Conservation (phyloP, 2,888 invertebrate species). For the Molorchus minor region DNA sequence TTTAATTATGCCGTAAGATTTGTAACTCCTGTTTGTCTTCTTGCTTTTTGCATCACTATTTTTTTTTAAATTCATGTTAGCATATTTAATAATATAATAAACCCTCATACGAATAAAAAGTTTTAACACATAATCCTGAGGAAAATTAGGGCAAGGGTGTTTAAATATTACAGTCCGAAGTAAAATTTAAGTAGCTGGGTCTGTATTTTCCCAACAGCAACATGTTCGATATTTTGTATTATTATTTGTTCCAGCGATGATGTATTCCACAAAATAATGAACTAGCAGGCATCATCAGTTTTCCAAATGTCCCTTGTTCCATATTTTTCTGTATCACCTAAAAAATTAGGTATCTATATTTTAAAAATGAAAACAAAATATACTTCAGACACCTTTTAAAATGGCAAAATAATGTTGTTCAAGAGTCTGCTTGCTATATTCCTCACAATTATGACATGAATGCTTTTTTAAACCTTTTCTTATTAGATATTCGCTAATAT, state of each 20-base stretch:
- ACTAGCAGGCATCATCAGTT: slow-evolving; percentile 3
- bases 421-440: neutral
- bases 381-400: too few species aligned
- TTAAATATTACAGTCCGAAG: neutral
- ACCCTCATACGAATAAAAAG: slow-evolving; percentile 3
- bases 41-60: neutral
- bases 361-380: too few species aligned
- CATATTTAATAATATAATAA: slow-evolving; percentile 12
- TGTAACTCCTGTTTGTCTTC: slow-evolving; percentile 7
- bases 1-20: slow-evolving; percentile 3
- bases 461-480: slow-evolving; percentile 1
- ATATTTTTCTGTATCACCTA: slow-evolving; percentile 14
- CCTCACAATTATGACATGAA: neutral
- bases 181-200: neutral
- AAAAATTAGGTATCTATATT: neutral
- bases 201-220: slow-evolving; percentile 2
- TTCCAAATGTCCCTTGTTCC: slow-evolving; percentile 6
- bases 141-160: slow-evolving; percentile 10
- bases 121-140: slow-evolving; percentile 7
- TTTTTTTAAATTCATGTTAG: neutral
- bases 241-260: neutral
- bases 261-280: neutral
- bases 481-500: slow-evolving; percentile 6
- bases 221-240: neutral
- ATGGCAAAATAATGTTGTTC: slow-evolving; percentile 13